phyloP scores from a whole-genome alignment of 2,113 vertebrate genomes.

The Larimichthys crocea region DNA sequence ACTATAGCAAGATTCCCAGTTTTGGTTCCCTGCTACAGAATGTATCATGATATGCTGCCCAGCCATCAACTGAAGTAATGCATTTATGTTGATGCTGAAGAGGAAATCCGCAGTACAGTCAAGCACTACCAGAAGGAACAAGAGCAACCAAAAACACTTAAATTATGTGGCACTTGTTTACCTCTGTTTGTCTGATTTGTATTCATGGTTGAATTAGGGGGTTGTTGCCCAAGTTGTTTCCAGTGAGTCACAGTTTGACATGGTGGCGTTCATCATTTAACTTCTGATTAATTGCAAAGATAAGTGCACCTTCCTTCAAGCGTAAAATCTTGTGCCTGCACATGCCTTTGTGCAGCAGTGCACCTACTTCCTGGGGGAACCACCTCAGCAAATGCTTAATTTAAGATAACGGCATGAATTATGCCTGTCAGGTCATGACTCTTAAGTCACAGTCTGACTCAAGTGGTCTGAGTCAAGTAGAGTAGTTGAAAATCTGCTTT shows the following conservation, averaged over 20 bases:
- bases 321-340: conserved; percentile 27
- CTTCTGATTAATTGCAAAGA: conserved; percentile 1
- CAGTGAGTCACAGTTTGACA: background rate
- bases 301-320: conserved; percentile 37
- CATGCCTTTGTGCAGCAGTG: conserved; percentile 50
- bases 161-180: background rate
- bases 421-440: conserved; percentile 28
- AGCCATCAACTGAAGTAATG: background rate
- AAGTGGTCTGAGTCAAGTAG: conserved; percentile 13
- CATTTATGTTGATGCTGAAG: background rate
- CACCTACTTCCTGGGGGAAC: conserved; percentile 71
- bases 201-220: background rate
- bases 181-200: background rate
- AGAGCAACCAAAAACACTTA: background rate
- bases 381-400: conserved; percentile 68
- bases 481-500: conserved; percentile 13
- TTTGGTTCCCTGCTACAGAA: background rate
- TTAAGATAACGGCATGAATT: conserved; percentile 34
- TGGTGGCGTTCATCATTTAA: conserved; percentile 19
- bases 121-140: background rate
- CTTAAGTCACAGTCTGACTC: conserved; percentile 41
- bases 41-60: background rate
- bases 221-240: background rate
- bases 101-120: background rate
- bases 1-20: background rate